phyloP scores from a whole-genome alignment of 2,797 vertebrate species.

The Limnodromus scolopaceus region DNA sequence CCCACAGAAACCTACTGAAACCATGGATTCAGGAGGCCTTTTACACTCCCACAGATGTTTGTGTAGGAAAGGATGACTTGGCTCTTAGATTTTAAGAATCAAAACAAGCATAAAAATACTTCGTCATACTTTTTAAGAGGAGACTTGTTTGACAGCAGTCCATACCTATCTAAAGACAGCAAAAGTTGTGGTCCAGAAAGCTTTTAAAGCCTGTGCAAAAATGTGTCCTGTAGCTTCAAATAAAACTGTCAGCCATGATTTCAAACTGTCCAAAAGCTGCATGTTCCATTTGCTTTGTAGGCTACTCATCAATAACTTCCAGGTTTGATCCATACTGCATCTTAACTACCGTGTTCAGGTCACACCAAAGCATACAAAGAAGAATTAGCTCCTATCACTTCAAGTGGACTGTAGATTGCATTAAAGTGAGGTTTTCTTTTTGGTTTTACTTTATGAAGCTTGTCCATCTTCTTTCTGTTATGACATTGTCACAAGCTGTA shows the following conservation, averaged over 20 bases:
- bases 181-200: neutral
- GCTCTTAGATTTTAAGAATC: constrained; percentile 1
- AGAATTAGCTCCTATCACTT: neutral
- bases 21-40: neutral
- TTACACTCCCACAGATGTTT: constrained; percentile 15
- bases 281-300: neutral
- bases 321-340: neutral
- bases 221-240: neutral
- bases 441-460: neutral
- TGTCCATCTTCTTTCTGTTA: neutral
- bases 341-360: neutral
- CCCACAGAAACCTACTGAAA: neutral
- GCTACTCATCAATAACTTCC: neutral
- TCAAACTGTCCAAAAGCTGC: neutral
- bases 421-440: neutral
- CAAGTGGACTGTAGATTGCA: neutral
- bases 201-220: neutral
- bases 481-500: neutral
- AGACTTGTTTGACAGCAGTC: neutral
- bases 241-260: neutral
- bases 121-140: neutral
- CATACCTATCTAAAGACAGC: neutral
- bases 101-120: neutral
- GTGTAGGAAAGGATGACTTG: constrained; percentile 19
- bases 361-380: neutral